phyloP scores from a whole-genome alignment of 1,140 invertebrate species.

The Belonocnema kinseyi region DNA sequence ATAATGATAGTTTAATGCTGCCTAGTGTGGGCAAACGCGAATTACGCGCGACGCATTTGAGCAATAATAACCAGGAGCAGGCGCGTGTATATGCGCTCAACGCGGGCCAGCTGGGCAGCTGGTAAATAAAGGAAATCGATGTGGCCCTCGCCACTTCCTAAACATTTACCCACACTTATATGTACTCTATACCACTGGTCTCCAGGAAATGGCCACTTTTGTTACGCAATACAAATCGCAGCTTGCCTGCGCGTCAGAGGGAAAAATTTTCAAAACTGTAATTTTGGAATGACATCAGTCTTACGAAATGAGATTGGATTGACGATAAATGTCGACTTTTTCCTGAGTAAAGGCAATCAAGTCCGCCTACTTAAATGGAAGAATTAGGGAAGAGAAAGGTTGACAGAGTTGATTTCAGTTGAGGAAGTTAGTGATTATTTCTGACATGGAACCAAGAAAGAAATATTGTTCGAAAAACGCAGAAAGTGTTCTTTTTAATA shows the following conservation, averaged over 20 bases:
- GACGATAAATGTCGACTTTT: conserved; percentile 6
- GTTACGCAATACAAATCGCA: not conserved
- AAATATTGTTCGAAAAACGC: not conserved
- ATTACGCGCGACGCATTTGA: conserved; percentile 53
- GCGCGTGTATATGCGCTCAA: not conserved
- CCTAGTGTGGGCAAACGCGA: conserved; percentile 56
- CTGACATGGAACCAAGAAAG: not conserved
- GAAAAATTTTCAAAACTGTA: conserved; percentile 5
- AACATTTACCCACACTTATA: not conserved
- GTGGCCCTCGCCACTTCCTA: not conserved
- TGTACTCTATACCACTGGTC: not conserved
- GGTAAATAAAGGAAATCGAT: not conserved
- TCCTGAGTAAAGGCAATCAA: conserved; percentile 12
- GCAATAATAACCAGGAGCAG: conserved; percentile 46
- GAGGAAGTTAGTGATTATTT: not conserved
- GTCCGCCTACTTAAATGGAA: conserved; percentile 25
- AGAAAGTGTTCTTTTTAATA: not conserved
- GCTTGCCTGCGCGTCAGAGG: not conserved
- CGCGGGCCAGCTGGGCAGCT: not conserved
- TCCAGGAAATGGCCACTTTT: conserved; percentile 10
- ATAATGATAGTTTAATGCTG: conserved; percentile 60
- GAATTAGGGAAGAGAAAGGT: conserved; percentile 4
- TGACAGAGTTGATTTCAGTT: conserved; percentile 2
- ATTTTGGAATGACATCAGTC: conserved; percentile 5
- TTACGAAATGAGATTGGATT: not conserved